Evolutionary conservation across 1,140 invertebrate species (phyloP).

Genomic region (Cheumatopsyche charites): DNA sequence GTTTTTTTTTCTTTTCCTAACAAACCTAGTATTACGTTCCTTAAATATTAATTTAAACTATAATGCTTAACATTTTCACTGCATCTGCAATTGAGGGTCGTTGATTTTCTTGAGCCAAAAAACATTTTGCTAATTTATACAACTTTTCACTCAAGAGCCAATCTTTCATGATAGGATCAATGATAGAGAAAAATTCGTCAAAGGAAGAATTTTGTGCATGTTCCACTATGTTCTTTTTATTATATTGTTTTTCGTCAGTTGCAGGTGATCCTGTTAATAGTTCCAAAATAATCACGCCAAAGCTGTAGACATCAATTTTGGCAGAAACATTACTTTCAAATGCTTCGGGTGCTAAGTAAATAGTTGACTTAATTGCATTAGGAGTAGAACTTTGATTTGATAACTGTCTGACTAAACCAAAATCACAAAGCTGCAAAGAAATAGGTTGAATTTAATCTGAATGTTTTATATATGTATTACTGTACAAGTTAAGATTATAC

Average conservation of each 20-base stretch:
- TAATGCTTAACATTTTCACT: slow-evolving; percentile 21
- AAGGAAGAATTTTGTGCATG: slow-evolving; percentile 53
- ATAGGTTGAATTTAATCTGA: no score
- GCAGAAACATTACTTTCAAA: slow-evolving; percentile 72
- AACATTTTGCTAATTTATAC: slow-evolving; percentile 51
- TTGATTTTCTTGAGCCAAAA: slow-evolving; percentile 56
- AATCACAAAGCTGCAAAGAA: slow-evolving; percentile 71
- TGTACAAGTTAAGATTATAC: neutral
- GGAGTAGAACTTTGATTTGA: slow-evolving; percentile 61
- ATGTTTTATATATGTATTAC: neutral
- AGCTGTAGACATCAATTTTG: slow-evolving; percentile 79
- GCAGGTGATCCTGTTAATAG: slow-evolving; percentile 70
- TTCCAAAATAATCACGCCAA: slow-evolving; percentile 77
- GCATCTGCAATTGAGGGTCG: slow-evolving; percentile 50
- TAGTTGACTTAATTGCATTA: slow-evolving; percentile 70
- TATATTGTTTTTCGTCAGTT: slow-evolving; percentile 61
- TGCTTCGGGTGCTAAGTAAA: slow-evolving; percentile 80
- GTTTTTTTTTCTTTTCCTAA: no score
- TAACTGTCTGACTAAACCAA: slow-evolving; percentile 70
- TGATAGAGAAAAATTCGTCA: slow-evolving; percentile 48
- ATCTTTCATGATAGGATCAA: slow-evolving; percentile 50
- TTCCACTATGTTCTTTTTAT: slow-evolving; percentile 60
- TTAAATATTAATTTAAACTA: neutral
- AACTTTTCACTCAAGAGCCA: slow-evolving; percentile 53
- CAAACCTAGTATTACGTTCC: no score